Percentiles rank a stretch among this genome's conserved stretches.
phyloP scores from a whole-genome alignment of 2,113 vertebrate genomes.

The Hypocryptadius cinnamomeus region DNA sequence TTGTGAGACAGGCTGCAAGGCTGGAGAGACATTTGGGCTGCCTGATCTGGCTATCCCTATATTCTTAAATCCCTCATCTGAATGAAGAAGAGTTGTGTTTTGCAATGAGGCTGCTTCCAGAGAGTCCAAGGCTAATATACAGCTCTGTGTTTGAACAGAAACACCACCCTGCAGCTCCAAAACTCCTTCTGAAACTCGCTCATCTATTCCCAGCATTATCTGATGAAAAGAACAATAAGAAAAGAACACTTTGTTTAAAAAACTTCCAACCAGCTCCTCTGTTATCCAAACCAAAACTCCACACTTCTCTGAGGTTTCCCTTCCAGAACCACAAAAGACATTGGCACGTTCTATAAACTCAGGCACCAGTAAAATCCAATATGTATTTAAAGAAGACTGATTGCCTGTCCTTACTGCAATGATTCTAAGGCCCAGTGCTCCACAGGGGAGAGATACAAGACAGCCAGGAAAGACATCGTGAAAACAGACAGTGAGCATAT shows the following conservation, averaged over 20 bases:
- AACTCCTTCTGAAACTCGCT: slow-evolving; percentile 7
- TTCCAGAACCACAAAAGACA: slow-evolving; percentile 49
- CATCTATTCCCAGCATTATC: slow-evolving; percentile 9
- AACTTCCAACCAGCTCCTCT: neutral
- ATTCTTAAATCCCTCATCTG: neutral
- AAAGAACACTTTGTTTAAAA: neutral
- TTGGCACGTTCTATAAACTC: neutral
- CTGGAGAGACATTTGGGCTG: neutral
- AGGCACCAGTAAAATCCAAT: slow-evolving; percentile 31
- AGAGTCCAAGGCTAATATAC: neutral
- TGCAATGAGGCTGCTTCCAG: neutral
- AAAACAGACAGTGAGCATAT: slow-evolving; percentile 26
- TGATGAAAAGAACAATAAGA: slow-evolving; percentile 33
- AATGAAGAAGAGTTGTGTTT: neutral
- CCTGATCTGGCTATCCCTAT: neutral
- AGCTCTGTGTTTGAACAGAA: slow-evolving; percentile 4
- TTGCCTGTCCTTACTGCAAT: slow-evolving; percentile 21
- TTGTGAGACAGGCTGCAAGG: neutral
- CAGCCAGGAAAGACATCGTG: slow-evolving; percentile 27
- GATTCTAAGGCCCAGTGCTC: slow-evolving; percentile 29
- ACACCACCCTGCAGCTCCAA: neutral
- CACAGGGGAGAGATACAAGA: slow-evolving; percentile 33
- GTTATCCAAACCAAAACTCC: slow-evolving; percentile 29
- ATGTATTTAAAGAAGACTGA: slow-evolving; percentile 37
- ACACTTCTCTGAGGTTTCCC: slow-evolving; percentile 1